These are phyloP conservation scores for Macropodus opercularis DNA, from an alignment of 2,797 vertebrate species.

Conservation along the genomic window DNA sequence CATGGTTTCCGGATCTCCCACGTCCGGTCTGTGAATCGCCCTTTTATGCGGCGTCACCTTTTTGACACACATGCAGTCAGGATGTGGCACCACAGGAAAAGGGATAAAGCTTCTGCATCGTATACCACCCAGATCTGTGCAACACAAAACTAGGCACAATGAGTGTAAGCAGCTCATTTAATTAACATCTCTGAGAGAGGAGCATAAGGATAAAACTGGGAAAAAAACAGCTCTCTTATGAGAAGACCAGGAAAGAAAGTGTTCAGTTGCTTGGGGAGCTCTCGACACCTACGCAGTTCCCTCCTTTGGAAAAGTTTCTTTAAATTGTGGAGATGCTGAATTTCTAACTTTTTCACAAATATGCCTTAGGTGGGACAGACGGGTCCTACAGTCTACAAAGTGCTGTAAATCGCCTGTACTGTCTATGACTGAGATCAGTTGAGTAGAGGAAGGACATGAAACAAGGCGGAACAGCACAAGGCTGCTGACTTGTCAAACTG, in stretches of 20 bases:
- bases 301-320: conserved; percentile 54
- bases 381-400: conserved; percentile 10
- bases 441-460: neutral
- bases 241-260: conserved; percentile 52
- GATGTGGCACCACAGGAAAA: conserved; percentile 67
- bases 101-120: conserved; percentile 57
- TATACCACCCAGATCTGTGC: conserved; percentile 28
- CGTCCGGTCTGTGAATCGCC: conserved; percentile 48
- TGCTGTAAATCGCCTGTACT: neutral
- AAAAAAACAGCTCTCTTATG: conserved; percentile 43
- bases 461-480: conserved; percentile 2
- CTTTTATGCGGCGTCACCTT: conserved; percentile 37
- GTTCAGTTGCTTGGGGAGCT: conserved; percentile 54
- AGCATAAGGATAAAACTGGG: conserved; percentile 17
- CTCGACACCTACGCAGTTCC: conserved; percentile 60
- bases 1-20: conserved; percentile 46
- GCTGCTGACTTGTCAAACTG: conserved; percentile 30
- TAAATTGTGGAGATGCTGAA: conserved; percentile 32
- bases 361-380: conserved; percentile 26
- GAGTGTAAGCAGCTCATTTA: conserved; percentile 14
- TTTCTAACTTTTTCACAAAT: conserved; percentile 53
- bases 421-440: neutral
- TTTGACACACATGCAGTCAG: conserved; percentile 47
- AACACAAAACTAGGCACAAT: neutral
- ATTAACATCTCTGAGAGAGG: conserved; percentile 42